Conservation (phyloP, 2,113 vertebrate species). For the Gymnorhina tibicen region DNA sequence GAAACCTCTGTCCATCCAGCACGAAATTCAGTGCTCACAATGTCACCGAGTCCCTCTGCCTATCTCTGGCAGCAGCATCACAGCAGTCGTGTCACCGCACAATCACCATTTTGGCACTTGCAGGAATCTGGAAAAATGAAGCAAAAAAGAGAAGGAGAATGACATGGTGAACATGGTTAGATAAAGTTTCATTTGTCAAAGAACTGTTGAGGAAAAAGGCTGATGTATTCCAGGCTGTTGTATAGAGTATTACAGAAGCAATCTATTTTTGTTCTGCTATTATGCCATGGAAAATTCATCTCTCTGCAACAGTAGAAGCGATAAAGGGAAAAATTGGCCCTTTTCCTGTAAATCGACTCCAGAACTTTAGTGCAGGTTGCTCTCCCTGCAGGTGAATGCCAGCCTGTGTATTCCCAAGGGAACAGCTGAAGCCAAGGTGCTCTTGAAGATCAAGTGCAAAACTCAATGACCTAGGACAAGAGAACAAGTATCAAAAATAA, state of each 20-base stretch:
- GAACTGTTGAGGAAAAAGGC: background rate
- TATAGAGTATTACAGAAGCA: constrained; percentile 49
- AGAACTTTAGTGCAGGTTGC: background rate
- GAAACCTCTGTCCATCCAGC: background rate
- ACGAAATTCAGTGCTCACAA: background rate
- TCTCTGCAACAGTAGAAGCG: background rate
- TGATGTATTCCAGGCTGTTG: constrained; percentile 39
- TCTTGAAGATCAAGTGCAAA: constrained; percentile 5
- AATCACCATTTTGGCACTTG: background rate
- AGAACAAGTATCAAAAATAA: background rate
- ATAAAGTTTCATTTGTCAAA: constrained; percentile 43
- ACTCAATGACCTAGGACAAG: background rate
- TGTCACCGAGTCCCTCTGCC: background rate
- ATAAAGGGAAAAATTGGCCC: constrained; percentile 42
- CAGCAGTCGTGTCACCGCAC: background rate
- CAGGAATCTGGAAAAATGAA: background rate
- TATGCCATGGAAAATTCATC: constrained; percentile 57
- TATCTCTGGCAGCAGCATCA: background rate
- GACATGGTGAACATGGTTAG: background rate
- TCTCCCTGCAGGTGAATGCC: background rate
- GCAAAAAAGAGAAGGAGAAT: background rate
- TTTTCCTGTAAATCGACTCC: constrained; percentile 27
- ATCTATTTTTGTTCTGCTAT: constrained; percentile 63
- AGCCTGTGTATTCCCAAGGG: background rate
- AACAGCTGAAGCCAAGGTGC: background rate